These are phyloP conservation scores for Fabriciana adippe DNA, from an alignment of 2,888 invertebrate genomes.

Conservation along the genomic window DNA sequence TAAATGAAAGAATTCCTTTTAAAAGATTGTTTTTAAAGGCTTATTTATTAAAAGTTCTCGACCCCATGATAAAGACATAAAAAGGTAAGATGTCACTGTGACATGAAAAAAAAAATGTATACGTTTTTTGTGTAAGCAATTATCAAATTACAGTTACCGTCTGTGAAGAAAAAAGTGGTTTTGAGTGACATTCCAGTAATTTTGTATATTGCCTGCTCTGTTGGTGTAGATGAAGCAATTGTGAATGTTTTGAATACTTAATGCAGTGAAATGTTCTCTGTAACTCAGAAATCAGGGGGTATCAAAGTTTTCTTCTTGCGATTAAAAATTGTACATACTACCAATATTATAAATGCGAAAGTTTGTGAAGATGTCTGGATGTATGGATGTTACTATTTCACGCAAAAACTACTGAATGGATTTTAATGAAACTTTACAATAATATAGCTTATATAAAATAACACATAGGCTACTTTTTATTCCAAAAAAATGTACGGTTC, in stretches of 20 bases:
- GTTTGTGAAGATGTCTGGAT: no score
- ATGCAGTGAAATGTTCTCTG: slow-evolving; percentile 33
- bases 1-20: no score
- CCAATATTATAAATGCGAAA: no score
- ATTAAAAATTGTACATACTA: neutral
- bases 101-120: slow-evolving; percentile 3
- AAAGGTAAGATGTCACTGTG: neutral
- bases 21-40: no score
- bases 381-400: no score
- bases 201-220: slow-evolving; percentile 35
- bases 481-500: no score
- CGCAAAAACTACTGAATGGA: no score
- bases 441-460: no score
- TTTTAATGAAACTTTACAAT: no score
- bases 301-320: neutral
- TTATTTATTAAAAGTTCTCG: no score
- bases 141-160: slow-evolving; percentile 27
- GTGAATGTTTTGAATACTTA: slow-evolving; percentile 45
- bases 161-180: slow-evolving; percentile 36
- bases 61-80: neutral
- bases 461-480: no score
- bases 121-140: slow-evolving; percentile 16
- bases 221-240: slow-evolving; percentile 34
- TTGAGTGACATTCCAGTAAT: slow-evolving; percentile 44
- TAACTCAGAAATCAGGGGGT: slow-evolving; percentile 17